Base-by-base conservation (phyloP, 2,888 invertebrate species). In the Allacma fusca region DNA sequence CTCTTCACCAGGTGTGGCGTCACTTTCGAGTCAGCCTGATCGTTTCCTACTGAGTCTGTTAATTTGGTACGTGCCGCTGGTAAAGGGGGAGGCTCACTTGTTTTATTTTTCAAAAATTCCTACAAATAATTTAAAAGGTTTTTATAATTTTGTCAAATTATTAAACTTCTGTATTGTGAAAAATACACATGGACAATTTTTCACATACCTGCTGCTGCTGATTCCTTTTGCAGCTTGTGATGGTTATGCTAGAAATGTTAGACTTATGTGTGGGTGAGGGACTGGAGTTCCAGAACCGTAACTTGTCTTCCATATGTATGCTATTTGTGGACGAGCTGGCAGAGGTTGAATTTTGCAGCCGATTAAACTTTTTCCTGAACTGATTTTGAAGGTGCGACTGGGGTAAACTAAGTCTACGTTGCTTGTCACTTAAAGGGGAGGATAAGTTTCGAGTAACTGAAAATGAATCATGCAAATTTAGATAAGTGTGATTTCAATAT, bases 191-290 rank as follows among this genome's bases (percentile, higher is more conserved):
- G 34, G 34, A 7, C 34, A 34, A 34, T n/a, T n/a, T n/a, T n/a
- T n/a, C 2, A 62, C 62, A 23, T 12, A 62, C 62, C 23, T 50
- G 70, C 59, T 26, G 23, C 59, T 75, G 76, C 62, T 76, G 76
- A 43, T 71, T 79, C 26, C 79, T 57, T 68, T 79, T 80, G 64
- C 79, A 71, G 28, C 78, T 79, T 19, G 79, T 77, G 28, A 80
- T 80, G 9, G 80, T 80, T 9, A 80, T 80, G 67, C 80, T 80
- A 26, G 80, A 80, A 76, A 80, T 80, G 43, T 80, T 80, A 7
- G 80, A 80, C 44, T 77, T 79, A 64, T 73, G 57, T 16, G 73
- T 68, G 1, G 74, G 75, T 1, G 77, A 50, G 23, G 77, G 79
- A n/a, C 70, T 74, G 1, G 75, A 76, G 21, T 76, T 76, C 76